Base-by-base conservation (phyloP, 2,113 vertebrate species). In the Electrona antarctica region DNA sequence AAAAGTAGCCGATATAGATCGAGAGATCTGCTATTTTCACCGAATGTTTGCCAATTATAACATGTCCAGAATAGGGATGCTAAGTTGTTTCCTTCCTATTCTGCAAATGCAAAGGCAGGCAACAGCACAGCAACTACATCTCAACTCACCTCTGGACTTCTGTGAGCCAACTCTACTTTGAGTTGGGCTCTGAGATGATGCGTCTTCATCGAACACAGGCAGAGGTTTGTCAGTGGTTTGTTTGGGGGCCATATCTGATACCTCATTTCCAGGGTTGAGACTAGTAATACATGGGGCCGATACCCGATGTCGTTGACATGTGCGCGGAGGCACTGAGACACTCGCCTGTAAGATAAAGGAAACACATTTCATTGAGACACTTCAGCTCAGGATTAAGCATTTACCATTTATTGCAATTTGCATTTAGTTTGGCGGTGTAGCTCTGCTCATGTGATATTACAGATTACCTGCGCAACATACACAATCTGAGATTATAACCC, bases 191-290 rank as follows among this genome's bases (percentile, higher is more conserved):
- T 84, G 75, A 11, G 81, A 84, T 15, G 71, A 3, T 0, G 61
- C 60, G 66, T 87, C 85, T 10, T 62, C 65, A 62, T 88, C 71
- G 0, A 83, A 84, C 14, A 87, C 62, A 1, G 79, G 86, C 15
- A 82, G 85, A 75, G 83, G 83, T 80, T 90, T 92, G 1, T 91
- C 89, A 12, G 61, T 57, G 61, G 88, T 84, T 57, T 88, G 73
- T 14, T 92, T 90, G 1, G 89, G 84, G n/a, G 79, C 74, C 28
- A 87, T 68, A 13, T 89, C 85, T 63, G 33, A 41, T 41, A 41
- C 33, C 33, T 41, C 33, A 41, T 41, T 41, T 41, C 33, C 33
- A 41, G 33, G 33, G 33, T 78, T 69, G 54, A 92, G 89, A n/a
- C 67, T 78, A 60, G 21, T 78, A 60, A 92, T 87, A 51, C 49